A percentile compares a stretch with the other conserved stretches of the same genome.
Conservation (phyloP, 2,888 invertebrate species). For the Drosophila mulleri region DNA sequence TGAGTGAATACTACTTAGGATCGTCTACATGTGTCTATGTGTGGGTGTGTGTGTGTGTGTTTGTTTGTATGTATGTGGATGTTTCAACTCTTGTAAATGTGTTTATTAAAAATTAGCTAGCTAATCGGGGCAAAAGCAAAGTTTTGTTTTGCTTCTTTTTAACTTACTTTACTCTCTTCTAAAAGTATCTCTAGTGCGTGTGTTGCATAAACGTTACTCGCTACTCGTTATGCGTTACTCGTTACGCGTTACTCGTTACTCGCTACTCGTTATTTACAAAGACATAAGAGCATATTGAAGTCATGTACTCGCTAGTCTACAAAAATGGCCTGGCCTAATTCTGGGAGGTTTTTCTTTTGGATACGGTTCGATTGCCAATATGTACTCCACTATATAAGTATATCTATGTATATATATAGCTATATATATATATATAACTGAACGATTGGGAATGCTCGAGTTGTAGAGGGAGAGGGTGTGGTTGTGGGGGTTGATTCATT, state of each 20-base stretch:
- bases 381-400: background rate
- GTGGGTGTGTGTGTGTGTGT: slow-evolving; percentile 8
- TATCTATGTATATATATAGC: background rate
- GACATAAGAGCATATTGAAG: slow-evolving; percentile 29
- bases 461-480: background rate
- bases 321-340: slow-evolving; percentile 16
- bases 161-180: background rate
- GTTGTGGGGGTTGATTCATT: background rate
- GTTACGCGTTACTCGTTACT: slow-evolving; percentile 17
- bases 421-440: slow-evolving; percentile 1
- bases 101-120: slow-evolving; percentile 55
- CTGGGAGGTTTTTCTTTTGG: slow-evolving; percentile 3
- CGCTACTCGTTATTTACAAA: slow-evolving; percentile 54
- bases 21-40: slow-evolving; percentile 35
- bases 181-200: slow-evolving; percentile 27
- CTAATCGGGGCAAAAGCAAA: slow-evolving; percentile 35
- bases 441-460: background rate
- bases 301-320: slow-evolving; percentile 9
- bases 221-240: slow-evolving; percentile 9
- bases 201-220: slow-evolving; percentile 15
- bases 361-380: background rate
- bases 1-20: slow-evolving; percentile 45
- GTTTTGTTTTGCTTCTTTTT: background rate
- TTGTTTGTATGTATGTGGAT: slow-evolving; percentile 10
- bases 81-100: slow-evolving; percentile 26